A percentile compares a stretch with the other conserved stretches of the same genome.
These are phyloP conservation scores for Orbicella faveolata DNA, from an alignment of 64 coral and sea anemone genomes.

Conservation along the genomic window DNA sequence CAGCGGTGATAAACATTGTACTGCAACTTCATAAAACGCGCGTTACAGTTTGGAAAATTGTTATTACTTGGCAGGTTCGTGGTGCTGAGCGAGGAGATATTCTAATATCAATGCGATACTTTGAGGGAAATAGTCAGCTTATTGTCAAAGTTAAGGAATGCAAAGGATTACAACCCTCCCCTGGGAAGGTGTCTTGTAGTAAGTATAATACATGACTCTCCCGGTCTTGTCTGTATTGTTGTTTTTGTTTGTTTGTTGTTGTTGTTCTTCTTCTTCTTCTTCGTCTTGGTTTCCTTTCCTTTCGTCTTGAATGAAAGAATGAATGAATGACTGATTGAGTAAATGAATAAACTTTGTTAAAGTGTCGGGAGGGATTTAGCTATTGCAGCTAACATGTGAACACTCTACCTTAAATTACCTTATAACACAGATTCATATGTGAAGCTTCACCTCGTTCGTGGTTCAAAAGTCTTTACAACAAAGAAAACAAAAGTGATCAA, in stretches of 20 bases:
- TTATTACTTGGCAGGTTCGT: slow-evolving; percentile 49
- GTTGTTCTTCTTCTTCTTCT: too few species aligned
- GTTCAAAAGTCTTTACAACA: slow-evolving; percentile 67
- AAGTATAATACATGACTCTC: slow-evolving; percentile 26
- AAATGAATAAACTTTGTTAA: too few species aligned
- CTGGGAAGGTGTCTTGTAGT: slow-evolving; percentile 74
- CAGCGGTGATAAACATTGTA: too few species aligned
- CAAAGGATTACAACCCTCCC: slow-evolving; percentile 62
- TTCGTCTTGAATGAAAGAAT: too few species aligned
- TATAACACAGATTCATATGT: slow-evolving; percentile 67
- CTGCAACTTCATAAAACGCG: too few species aligned
- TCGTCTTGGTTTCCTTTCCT: not conserved
- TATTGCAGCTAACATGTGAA: too few species aligned
- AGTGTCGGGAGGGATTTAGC: too few species aligned
- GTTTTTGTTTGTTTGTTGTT: too few species aligned
- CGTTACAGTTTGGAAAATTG: not conserved
- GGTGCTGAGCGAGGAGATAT: slow-evolving; percentile 91
- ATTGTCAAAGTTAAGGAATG: slow-evolving; percentile 72
- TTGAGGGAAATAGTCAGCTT: slow-evolving; percentile 55
- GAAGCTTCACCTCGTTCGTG: slow-evolving; percentile 80
- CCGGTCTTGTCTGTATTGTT: not conserved
- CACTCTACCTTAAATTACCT: too few species aligned
- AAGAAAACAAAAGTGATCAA: slow-evolving; percentile 76
- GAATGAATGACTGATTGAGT: too few species aligned
- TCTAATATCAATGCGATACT: slow-evolving; percentile 65